Base-by-base conservation (phyloP, 2,888 invertebrate genomes). In the Hirtodrosophila cameraria region DNA sequence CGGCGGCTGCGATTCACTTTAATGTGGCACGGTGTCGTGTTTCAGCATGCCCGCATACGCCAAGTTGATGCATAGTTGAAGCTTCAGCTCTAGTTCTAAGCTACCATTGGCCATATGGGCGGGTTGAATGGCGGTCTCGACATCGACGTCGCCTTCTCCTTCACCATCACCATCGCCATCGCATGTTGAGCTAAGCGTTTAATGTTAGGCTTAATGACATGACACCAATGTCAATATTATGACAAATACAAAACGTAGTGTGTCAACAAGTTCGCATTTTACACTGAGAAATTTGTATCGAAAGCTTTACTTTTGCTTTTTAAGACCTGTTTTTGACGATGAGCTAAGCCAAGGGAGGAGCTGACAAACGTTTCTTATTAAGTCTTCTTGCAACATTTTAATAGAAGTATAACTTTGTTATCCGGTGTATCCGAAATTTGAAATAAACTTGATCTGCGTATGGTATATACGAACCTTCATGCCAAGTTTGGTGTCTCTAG, bases 161-260 rank as follows among this genome's bases (percentile, higher is more conserved):
- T n/a, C n/a, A n/a, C 5, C 25, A 12, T 30, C 15, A 31, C 31
- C 11, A 31, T 36, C 39, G 42, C 45, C 59, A 69, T 75, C 58
- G 77, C 77, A 76, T 75, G 75, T 75, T 59, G 60, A 15, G 61
- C 63, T 58, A 81, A 85, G 79, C 82, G 64, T 86, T 82, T 84
- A 82, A 82, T 84, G 75, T 61, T 69, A 45, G 78, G 61, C 69
- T 75, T 77, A 86, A 86, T 75, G 82, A 86, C 87, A 82, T 84
- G 82, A 82, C 82, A 82, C 82, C 85, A 82, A 77, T 69, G 82
- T 72, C 82, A 84, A 84, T 86, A 86, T 77, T 70, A 50, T 61
- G 65, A 65, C 53, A 72, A 80, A 83, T 68, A 71, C 65, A 69
- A 59, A 68, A 53, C 49, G 62, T 50, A 59, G 61, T 67, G 49